phyloP scores from a whole-genome alignment of 37 sponge, comb jelly and placozoan genomes.

The Haliclona indistincta region DNA sequence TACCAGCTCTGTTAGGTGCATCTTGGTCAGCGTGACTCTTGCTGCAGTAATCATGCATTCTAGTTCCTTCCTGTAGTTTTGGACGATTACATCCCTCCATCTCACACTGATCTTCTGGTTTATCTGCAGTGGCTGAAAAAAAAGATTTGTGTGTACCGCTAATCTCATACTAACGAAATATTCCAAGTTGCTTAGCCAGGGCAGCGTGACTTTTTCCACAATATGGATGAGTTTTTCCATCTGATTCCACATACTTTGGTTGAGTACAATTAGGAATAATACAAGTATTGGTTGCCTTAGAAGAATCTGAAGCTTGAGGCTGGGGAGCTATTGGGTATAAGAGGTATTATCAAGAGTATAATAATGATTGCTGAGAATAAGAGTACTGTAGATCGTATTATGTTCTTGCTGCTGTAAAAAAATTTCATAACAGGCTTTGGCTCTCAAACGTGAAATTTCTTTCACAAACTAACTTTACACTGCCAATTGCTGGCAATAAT shows the following conservation, averaged over 20 bases:
- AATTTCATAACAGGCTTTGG: background rate
- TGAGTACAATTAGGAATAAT: slow-evolving; percentile 59
- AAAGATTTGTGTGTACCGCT: background rate
- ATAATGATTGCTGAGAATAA: no score
- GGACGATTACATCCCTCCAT: slow-evolving; percentile 55
- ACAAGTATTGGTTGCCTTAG: slow-evolving; percentile 48
- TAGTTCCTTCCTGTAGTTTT: slow-evolving; percentile 28
- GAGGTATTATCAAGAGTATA: no score
- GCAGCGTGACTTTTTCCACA: slow-evolving; percentile 75
- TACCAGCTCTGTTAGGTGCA: slow-evolving; percentile 59
- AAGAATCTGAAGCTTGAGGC: background rate
- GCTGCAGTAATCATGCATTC: slow-evolving; percentile 69
- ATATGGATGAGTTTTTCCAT: slow-evolving; percentile 41
- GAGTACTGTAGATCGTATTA: no score
- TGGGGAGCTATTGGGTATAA: background rate
- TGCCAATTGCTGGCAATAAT: background rate
- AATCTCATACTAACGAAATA: slow-evolving; percentile 41
- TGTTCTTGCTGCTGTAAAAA: background rate
- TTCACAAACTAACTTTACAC: background rate
- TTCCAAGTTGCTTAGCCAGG: slow-evolving; percentile 38
- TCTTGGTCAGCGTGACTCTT: slow-evolving; percentile 58
- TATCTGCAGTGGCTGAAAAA: slow-evolving; percentile 24
- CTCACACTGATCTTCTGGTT: slow-evolving; percentile 61
- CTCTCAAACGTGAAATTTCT: background rate
- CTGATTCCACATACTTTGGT: slow-evolving; percentile 18